These are phyloP conservation scores for Potamilus streckersoni DNA, from an alignment of 1,140 invertebrate species.

Conservation along the genomic window DNA sequence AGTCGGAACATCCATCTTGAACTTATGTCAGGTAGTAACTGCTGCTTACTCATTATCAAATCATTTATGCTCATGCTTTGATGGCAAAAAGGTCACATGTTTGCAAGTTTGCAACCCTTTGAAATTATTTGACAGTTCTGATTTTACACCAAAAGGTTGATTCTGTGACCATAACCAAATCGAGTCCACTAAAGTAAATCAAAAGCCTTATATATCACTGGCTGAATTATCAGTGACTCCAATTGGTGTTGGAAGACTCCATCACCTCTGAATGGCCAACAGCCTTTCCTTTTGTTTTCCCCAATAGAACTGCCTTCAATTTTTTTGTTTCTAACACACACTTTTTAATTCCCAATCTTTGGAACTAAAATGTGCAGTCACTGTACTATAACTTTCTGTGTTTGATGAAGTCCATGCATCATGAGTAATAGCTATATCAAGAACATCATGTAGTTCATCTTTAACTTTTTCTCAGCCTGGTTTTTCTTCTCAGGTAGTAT, in stretches of 20 bases:
- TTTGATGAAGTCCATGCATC: not conserved
- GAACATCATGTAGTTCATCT: not conserved
- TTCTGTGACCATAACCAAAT: constrained; percentile 26
- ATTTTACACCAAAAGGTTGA: constrained; percentile 21
- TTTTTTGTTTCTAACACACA: not conserved
- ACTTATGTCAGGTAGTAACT: constrained; percentile 7
- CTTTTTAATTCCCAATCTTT: not conserved
- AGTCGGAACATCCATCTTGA: constrained; percentile 16
- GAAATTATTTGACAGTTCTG: constrained; percentile 7
- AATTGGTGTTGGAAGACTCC: constrained; percentile 8
- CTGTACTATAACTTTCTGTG: not conserved
- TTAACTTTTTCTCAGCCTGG: no score
- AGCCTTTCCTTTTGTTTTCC: not conserved
- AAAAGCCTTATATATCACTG: constrained; percentile 18
- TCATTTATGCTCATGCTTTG: constrained; percentile 14
- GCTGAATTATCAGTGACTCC: constrained; percentile 24
- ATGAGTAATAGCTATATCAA: not conserved
- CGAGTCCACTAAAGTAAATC: constrained; percentile 8
- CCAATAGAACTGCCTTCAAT: not conserved
- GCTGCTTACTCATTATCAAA: constrained; percentile 8
- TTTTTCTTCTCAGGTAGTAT: no score
- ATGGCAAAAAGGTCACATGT: constrained; percentile 27
- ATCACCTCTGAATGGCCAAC: not conserved
- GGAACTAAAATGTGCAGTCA: not conserved
- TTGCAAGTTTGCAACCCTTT: constrained; percentile 12